Conservation (phyloP, 2,113 vertebrate species). For the Martes martes region DNA sequence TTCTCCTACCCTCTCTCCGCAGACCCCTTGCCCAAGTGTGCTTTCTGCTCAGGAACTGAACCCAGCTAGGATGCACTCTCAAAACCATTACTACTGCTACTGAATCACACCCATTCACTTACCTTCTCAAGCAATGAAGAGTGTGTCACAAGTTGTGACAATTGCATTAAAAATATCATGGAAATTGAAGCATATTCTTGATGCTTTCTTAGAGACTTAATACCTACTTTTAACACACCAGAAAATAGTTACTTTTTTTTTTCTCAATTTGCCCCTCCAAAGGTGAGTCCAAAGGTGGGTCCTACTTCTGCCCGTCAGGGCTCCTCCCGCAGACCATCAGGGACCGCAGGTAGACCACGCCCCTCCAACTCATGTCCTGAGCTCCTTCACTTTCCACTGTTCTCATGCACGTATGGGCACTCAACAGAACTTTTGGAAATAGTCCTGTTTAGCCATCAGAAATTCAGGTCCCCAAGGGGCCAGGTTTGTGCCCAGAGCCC, state of each 20-base stretch:
- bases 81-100: background rate
- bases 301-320: fast-evolving
- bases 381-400: background rate
- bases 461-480: background rate
- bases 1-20: background rate
- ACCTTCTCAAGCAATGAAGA: background rate
- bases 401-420: background rate
- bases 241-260: background rate
- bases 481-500: background rate
- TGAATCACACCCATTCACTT: background rate
- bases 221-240: background rate
- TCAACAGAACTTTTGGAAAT: background rate
- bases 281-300: background rate
- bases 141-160: background rate
- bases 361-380: background rate
- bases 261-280: background rate
- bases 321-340: fast-evolving
- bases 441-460: background rate
- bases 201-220: background rate
- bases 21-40: background rate
- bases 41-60: background rate
- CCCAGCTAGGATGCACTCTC: background rate
- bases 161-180: background rate
- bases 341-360: fast-evolving
- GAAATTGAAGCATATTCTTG: background rate